Evolutionary conservation across 2,888 invertebrate species (phyloP).

Genomic region (Corythucha ciliata): DNA sequence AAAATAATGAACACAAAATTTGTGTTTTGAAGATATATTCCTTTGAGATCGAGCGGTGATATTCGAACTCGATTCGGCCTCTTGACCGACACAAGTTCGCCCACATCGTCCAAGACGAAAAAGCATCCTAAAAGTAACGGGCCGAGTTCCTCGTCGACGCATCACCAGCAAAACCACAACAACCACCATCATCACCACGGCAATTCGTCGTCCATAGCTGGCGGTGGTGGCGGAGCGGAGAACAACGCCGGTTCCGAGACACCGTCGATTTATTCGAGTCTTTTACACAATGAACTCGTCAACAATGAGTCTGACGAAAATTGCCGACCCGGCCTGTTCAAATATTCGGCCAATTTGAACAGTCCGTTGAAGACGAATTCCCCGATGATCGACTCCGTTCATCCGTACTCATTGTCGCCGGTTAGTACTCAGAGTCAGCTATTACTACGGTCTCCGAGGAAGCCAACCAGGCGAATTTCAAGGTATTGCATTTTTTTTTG

Average conservation of each 20-base stretch:
- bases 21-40: slow-evolving; percentile 43
- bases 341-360: slow-evolving; percentile 2
- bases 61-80: slow-evolving; percentile 48
- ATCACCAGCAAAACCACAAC: too few species aligned
- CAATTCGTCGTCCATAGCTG: too few species aligned
- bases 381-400: slow-evolving; percentile 53
- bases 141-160: slow-evolving; percentile 85
- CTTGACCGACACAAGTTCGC: slow-evolving; percentile 36
- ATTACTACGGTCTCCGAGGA: slow-evolving; percentile 83
- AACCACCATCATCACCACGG: too few species aligned
- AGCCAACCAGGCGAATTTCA: slow-evolving; percentile 93
- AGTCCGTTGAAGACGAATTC: slow-evolving; percentile 16
- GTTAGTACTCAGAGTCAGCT: slow-evolving; percentile 92
- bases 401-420: slow-evolving; percentile 88
- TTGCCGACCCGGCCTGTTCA: slow-evolving; percentile 2
- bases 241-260: too few species aligned
- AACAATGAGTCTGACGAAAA: neutral
- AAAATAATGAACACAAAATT: too few species aligned
- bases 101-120: slow-evolving; percentile 53
- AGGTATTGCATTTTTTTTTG: too few species aligned
- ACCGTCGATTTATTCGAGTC: too few species aligned
- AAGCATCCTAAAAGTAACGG: slow-evolving; percentile 57
- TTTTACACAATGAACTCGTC: too few species aligned
- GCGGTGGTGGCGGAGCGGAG: too few species aligned
- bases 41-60: slow-evolving; percentile 46